Evolutionary conservation across 2,888 invertebrate genomes (phyloP), one percentile per base, ranked within the genome.

Genomic region (Sceliomorpha sp.): DNA sequence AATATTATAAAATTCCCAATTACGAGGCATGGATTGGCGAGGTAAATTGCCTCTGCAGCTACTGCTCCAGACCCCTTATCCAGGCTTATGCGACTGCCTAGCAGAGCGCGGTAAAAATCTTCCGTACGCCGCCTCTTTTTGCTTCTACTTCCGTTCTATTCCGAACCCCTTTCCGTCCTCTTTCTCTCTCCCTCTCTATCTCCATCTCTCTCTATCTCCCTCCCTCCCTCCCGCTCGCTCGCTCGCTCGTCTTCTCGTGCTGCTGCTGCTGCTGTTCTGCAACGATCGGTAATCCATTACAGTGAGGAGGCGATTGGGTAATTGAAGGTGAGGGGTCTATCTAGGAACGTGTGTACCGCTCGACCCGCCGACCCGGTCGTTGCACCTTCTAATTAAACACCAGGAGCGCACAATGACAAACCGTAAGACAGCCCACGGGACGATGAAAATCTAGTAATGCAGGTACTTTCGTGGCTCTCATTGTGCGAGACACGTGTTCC

Each of bases 1-100:
- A 86, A 85, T 87, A 86, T 86, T 86, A 85, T 86, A 85, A 86
- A 86, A 86, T 85, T 86, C 83, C 84, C 84, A 87, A 86, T 87
- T 86, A 82, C 81, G 84, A 74, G 81, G 82, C 83, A 83, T 81
- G 81, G 83, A 85, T 85, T 84, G 85, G 79, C 79, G 79, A 80
- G 84, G 83, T 82, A 84, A 86, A 85, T 86, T 86, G 84, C 83
- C 82, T 81, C 77, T 77, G 80, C 76, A 79, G 78, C 77, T 78
- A 77, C 73, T 73, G 73, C 73, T 79, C 50, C 75, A 62, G 66
- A 58, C 66, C 72, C 63, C 67, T 55, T 63, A 71, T 62, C 69
- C 60, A 56, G 66, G 66, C 70, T 62, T 62, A 70, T 51, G 62
- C 64, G 59, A 64, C 64, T 55, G 64, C 55, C 70, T 50, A 66